Base-by-base conservation (phyloP, 2,888 invertebrate genomes). In the Stictocephala bisonia region DNA sequence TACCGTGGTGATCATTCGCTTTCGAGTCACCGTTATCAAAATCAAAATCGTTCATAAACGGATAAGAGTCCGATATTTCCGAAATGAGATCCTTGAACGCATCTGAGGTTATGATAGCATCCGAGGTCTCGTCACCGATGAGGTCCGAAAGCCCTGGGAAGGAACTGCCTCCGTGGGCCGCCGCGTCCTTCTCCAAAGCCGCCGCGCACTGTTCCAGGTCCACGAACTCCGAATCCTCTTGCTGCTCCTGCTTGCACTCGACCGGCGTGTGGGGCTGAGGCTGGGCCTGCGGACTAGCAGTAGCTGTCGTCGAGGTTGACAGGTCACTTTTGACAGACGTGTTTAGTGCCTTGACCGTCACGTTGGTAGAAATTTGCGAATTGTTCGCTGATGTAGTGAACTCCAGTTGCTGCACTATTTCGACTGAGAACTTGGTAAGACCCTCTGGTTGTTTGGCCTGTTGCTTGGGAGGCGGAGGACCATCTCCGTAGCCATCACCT, bases 391-490 rank as follows among this genome's bases (percentile, higher is more conserved):
- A 93, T 48, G 94, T 94, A 76, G 94, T 94, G 83, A 95, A 95
- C 84, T 96, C 94, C 70, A 94, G 86, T 83, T 94, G 95, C 83
- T 96, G 96, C 22, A 96, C 95, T 80, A 96, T 96, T 85, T 96
- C 95, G 75, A 96, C 95, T 3, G 94, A 94, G 85, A 96, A 95
- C 84, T 95, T 95, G 76, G 90, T 90, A 82, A 85, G 83, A 82
- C 84, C 84, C 80, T 85, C 85, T 26, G 84, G 83, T 81, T 74
- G 44, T 82, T 85, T 84, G 84, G 73, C 84, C 84, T 72, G 69
- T 82, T 83, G 31, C 83, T 85, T 85, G 22, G 87, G 89, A 83
- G 87, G 73, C 24, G 69, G 75, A n/a, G 67, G 74, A 29, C 67
- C 53, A 9, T 71, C 51, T n/a, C 40, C 20, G 29, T 50, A 20